Evolutionary conservation across 2,113 vertebrate species (phyloP).

Genomic region (Pedetes capensis): DNA sequence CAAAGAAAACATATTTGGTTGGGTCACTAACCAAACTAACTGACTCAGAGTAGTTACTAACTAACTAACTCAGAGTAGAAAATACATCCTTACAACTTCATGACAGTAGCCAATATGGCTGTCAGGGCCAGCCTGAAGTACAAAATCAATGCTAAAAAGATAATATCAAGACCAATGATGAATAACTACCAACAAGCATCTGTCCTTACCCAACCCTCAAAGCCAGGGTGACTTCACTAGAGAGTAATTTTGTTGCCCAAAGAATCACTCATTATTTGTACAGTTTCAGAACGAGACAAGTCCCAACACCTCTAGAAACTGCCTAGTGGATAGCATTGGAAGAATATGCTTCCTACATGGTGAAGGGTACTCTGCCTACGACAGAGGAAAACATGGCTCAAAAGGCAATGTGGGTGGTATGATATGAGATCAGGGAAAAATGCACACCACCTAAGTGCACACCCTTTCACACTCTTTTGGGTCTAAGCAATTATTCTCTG

Average conservation of each 20-base stretch:
- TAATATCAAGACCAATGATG: neutral
- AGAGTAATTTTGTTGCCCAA: neutral
- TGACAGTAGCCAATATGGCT: neutral
- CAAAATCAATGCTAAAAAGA: neutral
- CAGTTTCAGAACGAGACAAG: neutral
- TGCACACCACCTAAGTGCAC: neutral
- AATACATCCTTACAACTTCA: neutral
- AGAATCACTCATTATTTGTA: neutral
- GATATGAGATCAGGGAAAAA: neutral
- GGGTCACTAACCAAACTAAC: neutral
- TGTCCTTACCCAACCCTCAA: neutral
- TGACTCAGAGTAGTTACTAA: no score
- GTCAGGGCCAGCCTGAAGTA: neutral
- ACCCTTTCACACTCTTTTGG: neutral
- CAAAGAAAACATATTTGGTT: constrained; percentile 8
- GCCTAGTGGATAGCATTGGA: neutral
- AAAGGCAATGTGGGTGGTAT: neutral
- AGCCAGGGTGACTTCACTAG: neutral
- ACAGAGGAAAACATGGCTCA: neutral
- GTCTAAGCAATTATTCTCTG: neutral
- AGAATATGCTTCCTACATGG: neutral
- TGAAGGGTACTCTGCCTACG: neutral
- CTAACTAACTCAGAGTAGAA: neutral
- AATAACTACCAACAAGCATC: neutral
- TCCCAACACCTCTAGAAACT: neutral